A percentile compares a stretch with the other conserved stretches of the same genome.
Evolutionary conservation across 2,113 vertebrate genomes (phyloP).

Genomic region (Aphyosemion australe): DNA sequence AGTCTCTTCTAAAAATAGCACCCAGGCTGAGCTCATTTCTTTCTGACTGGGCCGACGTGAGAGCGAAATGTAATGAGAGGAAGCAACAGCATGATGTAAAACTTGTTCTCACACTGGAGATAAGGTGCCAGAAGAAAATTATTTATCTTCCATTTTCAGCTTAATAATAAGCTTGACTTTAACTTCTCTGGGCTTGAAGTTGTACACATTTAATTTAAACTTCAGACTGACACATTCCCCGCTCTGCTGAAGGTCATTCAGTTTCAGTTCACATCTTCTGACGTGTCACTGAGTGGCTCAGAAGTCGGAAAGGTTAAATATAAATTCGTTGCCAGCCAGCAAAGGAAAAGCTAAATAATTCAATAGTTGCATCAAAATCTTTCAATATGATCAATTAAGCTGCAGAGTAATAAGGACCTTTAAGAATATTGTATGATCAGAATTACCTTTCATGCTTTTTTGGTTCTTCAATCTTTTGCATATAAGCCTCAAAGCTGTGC

Average conservation of each 20-base stretch:
- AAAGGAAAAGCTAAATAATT: no score
- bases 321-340: no score
- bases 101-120: slow-evolving; percentile 31
- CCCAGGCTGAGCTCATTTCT: slow-evolving; percentile 38
- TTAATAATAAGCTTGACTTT: slow-evolving; percentile 26
- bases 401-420: no score
- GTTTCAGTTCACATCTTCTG: slow-evolving; percentile 16
- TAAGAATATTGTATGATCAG: no score
- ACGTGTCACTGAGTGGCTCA: slow-evolving; percentile 5
- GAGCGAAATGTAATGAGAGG: slow-evolving; percentile 39
- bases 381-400: no score
- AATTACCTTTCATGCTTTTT: no score
- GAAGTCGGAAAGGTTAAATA: background rate
- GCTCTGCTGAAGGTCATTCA: slow-evolving; percentile 6
- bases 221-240: slow-evolving; percentile 21
- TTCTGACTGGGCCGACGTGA: slow-evolving; percentile 29
- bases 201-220: slow-evolving; percentile 18
- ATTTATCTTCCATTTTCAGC: slow-evolving; percentile 38
- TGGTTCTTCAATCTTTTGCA: no score
- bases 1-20: slow-evolving; percentile 44
- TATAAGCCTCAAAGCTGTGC: no score
- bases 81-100: slow-evolving; percentile 39
- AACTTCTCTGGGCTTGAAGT: slow-evolving; percentile 14
- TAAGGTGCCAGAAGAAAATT: slow-evolving; percentile 21
- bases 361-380: no score